Evolutionary conservation across 1,140 invertebrate species (phyloP), one percentile per base, ranked within the genome.

Genomic region (Forficula auricularia): DNA sequence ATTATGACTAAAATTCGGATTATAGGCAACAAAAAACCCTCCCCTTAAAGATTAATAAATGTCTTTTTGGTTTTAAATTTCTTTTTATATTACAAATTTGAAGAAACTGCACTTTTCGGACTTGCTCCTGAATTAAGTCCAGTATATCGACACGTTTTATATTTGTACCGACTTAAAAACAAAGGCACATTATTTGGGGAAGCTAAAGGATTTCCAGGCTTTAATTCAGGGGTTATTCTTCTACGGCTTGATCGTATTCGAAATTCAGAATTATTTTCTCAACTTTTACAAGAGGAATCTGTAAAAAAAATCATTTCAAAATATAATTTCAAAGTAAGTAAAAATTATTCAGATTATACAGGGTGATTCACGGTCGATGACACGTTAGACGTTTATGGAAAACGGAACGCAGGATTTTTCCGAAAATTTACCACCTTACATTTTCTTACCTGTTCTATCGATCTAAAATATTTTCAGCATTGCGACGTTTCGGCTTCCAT

Each of bases 171-270:
- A 20, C 64, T 60, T 13, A 64, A 69, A 27, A 62, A 79, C 54
- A 70, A 71, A 1, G 60, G 66, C 9, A 78, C 77, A 3, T 56
- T 54, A 8, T 68, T 78, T 33, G 78, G 78, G 19, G 60, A 63
- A 33, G 67, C 72, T 35, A 59, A 62, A 14, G 82, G 81, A 1
- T 74, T 77, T 48, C 73, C 80, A 18, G 84, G 84, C 0, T 78
- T 80, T 48, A 89, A 89, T 53, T 85, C 80, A 52, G 84, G 83
- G 2, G 77, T 88, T 2, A 61, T 88, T 19, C 57, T 88, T 3
- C 63, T 89, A 33, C 64, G 83, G 56, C 62, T 90, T 3, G 66
- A 79, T 18, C 68, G 68, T 52, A 72, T 88, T 55, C 54, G 79
- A 50, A 57, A 69, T 46, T 83, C 79, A 0, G 51, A 60, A 22